Evolutionary conservation across 2,113 vertebrate genomes (phyloP).

Genomic region (Erinaceus europaeus): DNA sequence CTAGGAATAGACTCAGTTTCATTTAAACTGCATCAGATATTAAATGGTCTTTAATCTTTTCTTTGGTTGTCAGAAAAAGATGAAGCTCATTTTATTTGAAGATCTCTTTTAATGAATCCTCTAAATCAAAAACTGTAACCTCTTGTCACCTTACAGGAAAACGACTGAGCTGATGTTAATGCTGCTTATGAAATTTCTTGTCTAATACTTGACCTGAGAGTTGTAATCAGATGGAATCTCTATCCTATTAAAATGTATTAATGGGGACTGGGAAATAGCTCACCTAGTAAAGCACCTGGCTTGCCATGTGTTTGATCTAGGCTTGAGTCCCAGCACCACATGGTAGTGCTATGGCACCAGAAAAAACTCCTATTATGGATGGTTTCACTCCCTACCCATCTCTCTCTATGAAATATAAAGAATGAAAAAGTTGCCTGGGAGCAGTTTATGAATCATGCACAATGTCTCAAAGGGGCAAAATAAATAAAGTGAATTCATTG

Average conservation of each 20-base stretch:
- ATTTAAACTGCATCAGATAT: not conserved
- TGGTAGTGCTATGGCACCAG: no score
- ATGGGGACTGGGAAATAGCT: no score
- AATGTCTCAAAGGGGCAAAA: no score
- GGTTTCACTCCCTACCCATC: no score
- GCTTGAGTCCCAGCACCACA: no score
- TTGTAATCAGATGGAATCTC: not conserved
- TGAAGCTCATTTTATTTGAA: conserved; percentile 32
- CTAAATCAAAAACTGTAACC: conserved; percentile 1
- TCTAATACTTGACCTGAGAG: not conserved
- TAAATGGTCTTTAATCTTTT: not conserved
- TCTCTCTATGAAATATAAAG: no score
- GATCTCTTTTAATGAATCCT: conserved; percentile 43
- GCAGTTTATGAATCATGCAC: no score
- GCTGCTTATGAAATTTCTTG: not conserved
- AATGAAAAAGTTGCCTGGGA: no score
- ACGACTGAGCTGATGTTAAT: not conserved
- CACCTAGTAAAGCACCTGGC: no score
- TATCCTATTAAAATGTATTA: not conserved
- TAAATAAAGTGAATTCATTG: no score
- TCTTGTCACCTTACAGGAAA: not conserved
- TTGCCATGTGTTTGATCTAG: no score
- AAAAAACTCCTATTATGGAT: no score
- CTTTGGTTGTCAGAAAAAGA: conserved; percentile 28
- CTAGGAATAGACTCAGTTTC: not conserved